Percentiles rank a stretch among this genome's conserved stretches.
Conservation (phyloP, 2,888 invertebrate species). For the Leptinotarsa rubiginosa region DNA sequence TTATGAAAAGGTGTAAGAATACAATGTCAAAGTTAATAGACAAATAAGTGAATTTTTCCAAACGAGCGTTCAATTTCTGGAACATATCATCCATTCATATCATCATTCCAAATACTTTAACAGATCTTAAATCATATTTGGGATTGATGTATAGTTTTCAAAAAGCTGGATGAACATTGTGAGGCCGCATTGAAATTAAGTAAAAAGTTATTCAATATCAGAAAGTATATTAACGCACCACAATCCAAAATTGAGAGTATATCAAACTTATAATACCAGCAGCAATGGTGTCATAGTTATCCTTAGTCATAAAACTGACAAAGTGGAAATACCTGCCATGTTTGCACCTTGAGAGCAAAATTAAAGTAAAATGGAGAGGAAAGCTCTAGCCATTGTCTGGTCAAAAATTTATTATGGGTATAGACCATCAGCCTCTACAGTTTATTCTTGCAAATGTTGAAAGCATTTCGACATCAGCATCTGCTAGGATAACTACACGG, state of each 20-base stretch:
- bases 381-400: background rate
- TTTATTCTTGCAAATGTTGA: background rate
- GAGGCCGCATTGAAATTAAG: background rate
- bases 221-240: background rate
- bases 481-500: background rate
- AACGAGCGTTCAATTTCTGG: background rate
- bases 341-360: background rate
- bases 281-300: background rate
- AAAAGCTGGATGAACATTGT: background rate
- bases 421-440: background rate
- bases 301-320: background rate
- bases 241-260: background rate
- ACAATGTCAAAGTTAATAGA: background rate
- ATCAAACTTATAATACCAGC: background rate
- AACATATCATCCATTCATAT: too few species aligned
- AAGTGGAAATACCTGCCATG: background rate
- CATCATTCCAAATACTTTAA: background rate
- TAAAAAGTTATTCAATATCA: background rate
- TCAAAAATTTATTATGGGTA: background rate
- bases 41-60: background rate
- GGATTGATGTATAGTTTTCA: background rate
- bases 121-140: background rate
- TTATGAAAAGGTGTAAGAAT: background rate
- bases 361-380: background rate
- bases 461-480: background rate